These are phyloP conservation scores for Pristiophorus japonicus DNA, from an alignment of 2,113 vertebrate species.

Conservation along the genomic window DNA sequence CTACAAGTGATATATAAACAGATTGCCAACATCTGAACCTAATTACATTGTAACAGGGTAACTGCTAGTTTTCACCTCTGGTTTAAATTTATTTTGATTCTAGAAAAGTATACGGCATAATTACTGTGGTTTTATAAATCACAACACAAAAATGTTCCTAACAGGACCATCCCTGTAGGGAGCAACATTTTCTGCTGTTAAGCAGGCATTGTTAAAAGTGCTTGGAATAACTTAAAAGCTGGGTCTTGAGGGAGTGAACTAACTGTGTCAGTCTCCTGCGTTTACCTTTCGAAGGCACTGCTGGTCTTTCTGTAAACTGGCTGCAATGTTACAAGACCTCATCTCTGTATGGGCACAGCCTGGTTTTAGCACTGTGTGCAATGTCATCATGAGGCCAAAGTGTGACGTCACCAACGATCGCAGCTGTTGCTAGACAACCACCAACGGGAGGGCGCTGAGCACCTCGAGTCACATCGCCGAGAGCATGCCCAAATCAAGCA, in stretches of 20 bases:
- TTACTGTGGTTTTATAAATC: conserved; percentile 28
- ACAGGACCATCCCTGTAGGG: background rate
- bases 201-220: background rate
- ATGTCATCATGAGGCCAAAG: background rate
- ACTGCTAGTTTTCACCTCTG: background rate
- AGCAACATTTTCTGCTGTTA: background rate
- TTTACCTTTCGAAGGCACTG: background rate
- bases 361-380: background rate
- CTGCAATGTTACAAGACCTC: too few species aligned
- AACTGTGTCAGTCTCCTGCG: background rate
- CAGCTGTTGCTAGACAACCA: background rate
- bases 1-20: background rate
- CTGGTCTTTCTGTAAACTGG: background rate
- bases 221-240: background rate
- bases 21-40: background rate
- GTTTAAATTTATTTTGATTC: conserved; percentile 8
- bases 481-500: too few species aligned
- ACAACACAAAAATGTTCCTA: conserved; percentile 13
- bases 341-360: background rate
- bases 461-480: too few species aligned
- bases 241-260: background rate
- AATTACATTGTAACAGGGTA: background rate
- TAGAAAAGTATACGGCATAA: background rate
- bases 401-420: background rate
- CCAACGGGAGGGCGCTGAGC: too few species aligned